phyloP scores from a whole-genome alignment of 2,888 invertebrate species.

The Lycophotia porphyrea region DNA sequence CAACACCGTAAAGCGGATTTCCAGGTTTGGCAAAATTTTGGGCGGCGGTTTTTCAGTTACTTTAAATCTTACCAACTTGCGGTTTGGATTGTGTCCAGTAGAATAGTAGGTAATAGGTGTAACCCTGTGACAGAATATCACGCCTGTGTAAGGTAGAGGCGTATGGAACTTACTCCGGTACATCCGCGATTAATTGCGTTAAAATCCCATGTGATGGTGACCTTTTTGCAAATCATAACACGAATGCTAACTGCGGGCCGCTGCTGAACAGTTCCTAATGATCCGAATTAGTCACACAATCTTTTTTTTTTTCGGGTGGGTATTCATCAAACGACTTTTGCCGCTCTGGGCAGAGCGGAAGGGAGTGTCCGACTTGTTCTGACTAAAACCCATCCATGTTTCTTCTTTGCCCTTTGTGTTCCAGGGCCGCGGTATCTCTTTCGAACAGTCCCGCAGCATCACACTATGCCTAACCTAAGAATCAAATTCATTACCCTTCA shows the following conservation, averaged over 20 bases:
- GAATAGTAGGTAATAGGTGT: neutral
- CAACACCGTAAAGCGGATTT: conserved; percentile 33
- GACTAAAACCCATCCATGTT: too few relatives aligned
- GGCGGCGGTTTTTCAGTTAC: conserved; percentile 14
- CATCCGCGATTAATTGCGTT: neutral
- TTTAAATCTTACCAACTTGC: conserved; percentile 3
- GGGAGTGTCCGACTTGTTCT: too few relatives aligned
- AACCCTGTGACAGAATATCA: neutral
- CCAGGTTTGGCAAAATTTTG: conserved; percentile 16
- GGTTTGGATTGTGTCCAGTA: neutral
- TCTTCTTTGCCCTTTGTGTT: too few relatives aligned
- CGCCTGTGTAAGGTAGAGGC: neutral
- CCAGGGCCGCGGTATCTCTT: too few relatives aligned
- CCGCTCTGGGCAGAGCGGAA: too few relatives aligned
- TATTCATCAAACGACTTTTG: too few relatives aligned
- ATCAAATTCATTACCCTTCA: neutral
- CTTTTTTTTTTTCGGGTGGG: too few relatives aligned
- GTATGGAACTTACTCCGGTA: neutral
- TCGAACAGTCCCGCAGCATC: too few relatives aligned
- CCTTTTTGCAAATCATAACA: neutral
- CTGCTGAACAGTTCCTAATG: neutral
- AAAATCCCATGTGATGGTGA: neutral
- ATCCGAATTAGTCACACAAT: neutral
- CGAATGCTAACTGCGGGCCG: neutral
- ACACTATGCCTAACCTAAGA: neutral